A percentile compares a stretch with the other conserved stretches of the same genome.
These are phyloP conservation scores for Cryptotermes secundus DNA, from an alignment of 1,140 invertebrate genomes.

Conservation along the genomic window DNA sequence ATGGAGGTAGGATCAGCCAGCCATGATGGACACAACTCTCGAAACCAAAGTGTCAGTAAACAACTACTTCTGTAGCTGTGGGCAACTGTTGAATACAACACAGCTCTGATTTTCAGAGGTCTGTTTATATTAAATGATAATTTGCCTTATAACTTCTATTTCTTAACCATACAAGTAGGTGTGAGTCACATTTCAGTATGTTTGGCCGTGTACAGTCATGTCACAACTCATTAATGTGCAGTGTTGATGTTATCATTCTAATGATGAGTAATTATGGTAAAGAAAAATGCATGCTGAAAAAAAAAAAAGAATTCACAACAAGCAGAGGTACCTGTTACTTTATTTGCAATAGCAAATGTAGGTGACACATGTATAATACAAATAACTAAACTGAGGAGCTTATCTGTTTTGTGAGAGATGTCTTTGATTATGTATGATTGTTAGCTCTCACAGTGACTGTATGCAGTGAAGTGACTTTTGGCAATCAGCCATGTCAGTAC, in stretches of 20 bases:
- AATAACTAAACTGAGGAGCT: neutral
- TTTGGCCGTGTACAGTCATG: neutral
- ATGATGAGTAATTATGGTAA: neutral
- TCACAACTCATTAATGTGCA: neutral
- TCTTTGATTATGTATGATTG: no score
- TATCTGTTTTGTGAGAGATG: neutral
- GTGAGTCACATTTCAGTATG: neutral
- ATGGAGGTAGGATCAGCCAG: neutral
- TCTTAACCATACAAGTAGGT: neutral
- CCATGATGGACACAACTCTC: neutral
- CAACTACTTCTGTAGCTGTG: neutral
- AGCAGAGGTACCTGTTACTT: constrained; percentile 2
- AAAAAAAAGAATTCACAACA: neutral
- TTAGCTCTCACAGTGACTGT: no score
- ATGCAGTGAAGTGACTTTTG: no score
- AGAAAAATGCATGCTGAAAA: neutral
- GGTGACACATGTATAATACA: neutral
- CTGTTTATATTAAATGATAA: constrained; percentile 6
- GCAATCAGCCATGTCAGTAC: no score
- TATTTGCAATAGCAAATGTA: neutral
- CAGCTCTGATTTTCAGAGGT: neutral
- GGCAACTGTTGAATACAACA: neutral
- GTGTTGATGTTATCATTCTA: neutral
- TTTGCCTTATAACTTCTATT: neutral
- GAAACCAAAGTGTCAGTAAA: neutral